phyloP scores from a whole-genome alignment of 1,140 invertebrate species.

The Dreissena rostriformis region DNA sequence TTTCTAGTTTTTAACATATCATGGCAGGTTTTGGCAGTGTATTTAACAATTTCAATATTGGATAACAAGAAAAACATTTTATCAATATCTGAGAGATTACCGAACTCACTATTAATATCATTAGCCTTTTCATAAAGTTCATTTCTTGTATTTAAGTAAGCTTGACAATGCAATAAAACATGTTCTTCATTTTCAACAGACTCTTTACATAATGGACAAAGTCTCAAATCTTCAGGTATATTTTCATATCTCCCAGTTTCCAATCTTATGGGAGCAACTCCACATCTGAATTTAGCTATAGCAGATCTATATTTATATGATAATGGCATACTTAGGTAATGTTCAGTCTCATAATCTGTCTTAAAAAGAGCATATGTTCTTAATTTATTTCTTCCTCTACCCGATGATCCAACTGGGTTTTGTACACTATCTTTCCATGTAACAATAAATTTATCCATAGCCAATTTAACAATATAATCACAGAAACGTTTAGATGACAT shows the following conservation, averaged over 20 bases:
- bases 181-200: conserved; percentile 31
- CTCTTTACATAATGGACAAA: conserved; percentile 22
- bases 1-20: conserved; percentile 13
- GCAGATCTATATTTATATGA: conserved; percentile 8
- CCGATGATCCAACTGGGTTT: neutral
- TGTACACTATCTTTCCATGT: neutral
- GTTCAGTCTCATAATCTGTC: neutral
- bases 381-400: conserved; percentile 9
- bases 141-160: conserved; percentile 9
- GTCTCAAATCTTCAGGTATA: conserved; percentile 9
- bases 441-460: neutral
- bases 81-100: conserved; percentile 5
- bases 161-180: conserved; percentile 4
- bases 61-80: conserved; percentile 14
- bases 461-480: neutral
- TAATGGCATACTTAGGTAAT: neutral
- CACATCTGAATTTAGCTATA: conserved; percentile 48
- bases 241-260: conserved; percentile 50
- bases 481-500: neutral
- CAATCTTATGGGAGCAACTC: conserved; percentile 34
- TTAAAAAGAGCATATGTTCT: conserved; percentile 29
- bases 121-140: neutral
- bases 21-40: conserved; percentile 25
- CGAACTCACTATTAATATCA: neutral
- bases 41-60: neutral